These are phyloP conservation scores for Telmatochromis sp. DNA, from an alignment of 2,113 vertebrate genomes.

Conservation along the genomic window DNA sequence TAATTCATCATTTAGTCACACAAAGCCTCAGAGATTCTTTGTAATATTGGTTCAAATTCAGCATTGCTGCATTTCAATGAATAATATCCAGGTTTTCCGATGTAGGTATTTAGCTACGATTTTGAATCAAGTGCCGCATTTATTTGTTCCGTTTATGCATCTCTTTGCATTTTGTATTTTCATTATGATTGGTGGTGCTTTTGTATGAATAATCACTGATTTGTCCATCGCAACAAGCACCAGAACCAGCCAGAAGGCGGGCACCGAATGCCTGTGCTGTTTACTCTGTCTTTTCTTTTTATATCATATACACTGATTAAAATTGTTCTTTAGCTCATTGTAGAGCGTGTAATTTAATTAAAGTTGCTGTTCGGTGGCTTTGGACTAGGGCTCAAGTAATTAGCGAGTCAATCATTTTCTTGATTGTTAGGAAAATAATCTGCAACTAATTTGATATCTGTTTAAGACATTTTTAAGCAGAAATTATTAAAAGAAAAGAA, in stretches of 20 bases:
- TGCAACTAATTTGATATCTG: neutral
- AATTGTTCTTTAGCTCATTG: neutral
- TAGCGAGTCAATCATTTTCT: neutral
- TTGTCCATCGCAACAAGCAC: neutral
- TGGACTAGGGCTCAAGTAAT: neutral
- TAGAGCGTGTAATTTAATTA: neutral
- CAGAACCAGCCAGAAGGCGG: neutral
- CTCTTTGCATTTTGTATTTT: neutral
- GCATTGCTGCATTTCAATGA: neutral
- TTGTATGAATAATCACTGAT: neutral
- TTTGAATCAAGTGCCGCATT: neutral
- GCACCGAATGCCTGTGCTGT: neutral
- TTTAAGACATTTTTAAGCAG: neutral
- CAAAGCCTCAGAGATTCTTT: slow-evolving; percentile 22
- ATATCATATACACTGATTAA: neutral
- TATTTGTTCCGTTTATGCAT: neutral
- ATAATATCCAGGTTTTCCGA: neutral
- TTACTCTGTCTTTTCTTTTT: neutral
- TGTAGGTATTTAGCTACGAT: neutral
- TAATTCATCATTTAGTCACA: slow-evolving; percentile 57
- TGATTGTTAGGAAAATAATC: neutral
- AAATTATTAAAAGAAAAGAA: neutral
- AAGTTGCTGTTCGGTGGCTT: neutral
- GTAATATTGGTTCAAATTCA: slow-evolving; percentile 9
- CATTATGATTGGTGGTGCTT: neutral